Conservation (phyloP, 2,888 invertebrate species). For the Criorhina ranunculi region DNA sequence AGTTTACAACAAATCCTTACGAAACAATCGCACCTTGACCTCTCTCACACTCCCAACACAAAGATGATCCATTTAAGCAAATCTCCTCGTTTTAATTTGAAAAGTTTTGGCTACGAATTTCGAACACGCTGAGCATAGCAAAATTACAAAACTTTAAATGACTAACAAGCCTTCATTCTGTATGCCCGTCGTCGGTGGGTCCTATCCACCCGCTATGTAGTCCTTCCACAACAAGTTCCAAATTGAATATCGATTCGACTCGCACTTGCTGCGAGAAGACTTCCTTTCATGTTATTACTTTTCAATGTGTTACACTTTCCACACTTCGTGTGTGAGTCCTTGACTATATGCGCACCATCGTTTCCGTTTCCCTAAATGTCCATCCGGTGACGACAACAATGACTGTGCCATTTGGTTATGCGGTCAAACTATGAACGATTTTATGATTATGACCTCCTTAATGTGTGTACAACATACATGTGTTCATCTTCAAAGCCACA, state of each 20-base stretch:
- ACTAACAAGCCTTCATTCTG: constrained; percentile 44
- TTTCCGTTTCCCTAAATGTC: constrained; percentile 61
- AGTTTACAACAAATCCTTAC: too few species aligned
- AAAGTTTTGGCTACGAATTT: constrained; percentile 55
- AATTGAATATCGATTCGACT: constrained; percentile 73
- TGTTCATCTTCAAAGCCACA: constrained; percentile 32
- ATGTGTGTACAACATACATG: too few species aligned
- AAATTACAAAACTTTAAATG: constrained; percentile 74
- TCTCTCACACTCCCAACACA: background rate
- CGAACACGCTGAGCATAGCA: constrained; percentile 54
- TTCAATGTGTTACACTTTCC: constrained; percentile 47
- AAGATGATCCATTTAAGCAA: constrained; percentile 41
- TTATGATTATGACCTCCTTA: constrained; percentile 67
- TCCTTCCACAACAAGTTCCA: constrained; percentile 41
- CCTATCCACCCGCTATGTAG: background rate
- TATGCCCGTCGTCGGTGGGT: background rate
- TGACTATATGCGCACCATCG: constrained; percentile 60
- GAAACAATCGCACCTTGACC: constrained; percentile 11
- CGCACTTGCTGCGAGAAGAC: constrained; percentile 26
- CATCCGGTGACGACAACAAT: constrained; percentile 27
- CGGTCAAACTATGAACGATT: constrained; percentile 61
- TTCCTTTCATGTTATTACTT: constrained; percentile 43
- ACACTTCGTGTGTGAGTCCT: constrained; percentile 37
- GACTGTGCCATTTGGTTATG: constrained; percentile 39
- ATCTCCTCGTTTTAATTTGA: constrained; percentile 61